Conservation (phyloP, 92 coral and sea anemone genomes). For the Hydrozoanthus gracilis region DNA sequence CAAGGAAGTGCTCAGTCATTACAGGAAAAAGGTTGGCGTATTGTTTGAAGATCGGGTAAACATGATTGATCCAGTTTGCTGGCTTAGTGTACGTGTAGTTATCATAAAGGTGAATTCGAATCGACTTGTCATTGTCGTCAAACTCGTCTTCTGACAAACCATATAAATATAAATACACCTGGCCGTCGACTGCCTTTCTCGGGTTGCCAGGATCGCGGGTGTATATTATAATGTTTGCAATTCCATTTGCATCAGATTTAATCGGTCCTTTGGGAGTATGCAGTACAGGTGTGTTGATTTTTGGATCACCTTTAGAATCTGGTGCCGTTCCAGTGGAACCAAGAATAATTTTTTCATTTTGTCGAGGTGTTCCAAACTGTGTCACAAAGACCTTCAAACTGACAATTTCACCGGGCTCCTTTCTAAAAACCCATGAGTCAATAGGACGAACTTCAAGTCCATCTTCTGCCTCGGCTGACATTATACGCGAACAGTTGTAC, state of each 20-base stretch:
- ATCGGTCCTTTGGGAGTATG: background rate
- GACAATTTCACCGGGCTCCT: slow-evolving; percentile 59
- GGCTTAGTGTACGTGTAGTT: slow-evolving; percentile 4
- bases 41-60: slow-evolving; percentile 78
- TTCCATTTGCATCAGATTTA: slow-evolving; percentile 59
- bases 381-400: slow-evolving; percentile 65
- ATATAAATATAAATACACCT: slow-evolving; percentile 61
- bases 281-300: slow-evolving; percentile 6
- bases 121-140: slow-evolving; percentile 34
- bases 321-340: slow-evolving; percentile 18
- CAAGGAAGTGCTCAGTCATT: slow-evolving; percentile 73
- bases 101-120: slow-evolving; percentile 60
- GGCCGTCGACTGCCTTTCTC: slow-evolving; percentile 76
- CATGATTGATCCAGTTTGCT: slow-evolving; percentile 76
- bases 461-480: slow-evolving; percentile 68
- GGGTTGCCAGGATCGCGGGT: slow-evolving; percentile 72
- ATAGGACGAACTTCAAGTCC: slow-evolving; percentile 78
- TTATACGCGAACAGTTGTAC: slow-evolving; percentile 42
- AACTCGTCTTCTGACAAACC: slow-evolving; percentile 35
- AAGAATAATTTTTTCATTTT: slow-evolving; percentile 37
- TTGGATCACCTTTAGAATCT: slow-evolving; percentile 32
- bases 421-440: slow-evolving; percentile 64
- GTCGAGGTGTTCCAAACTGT: slow-evolving; percentile 66
- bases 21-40: slow-evolving; percentile 87
- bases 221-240: slow-evolving; percentile 40